phyloP scores from a whole-genome alignment of 1,140 invertebrate species.

The Meteorus sp. region DNA sequence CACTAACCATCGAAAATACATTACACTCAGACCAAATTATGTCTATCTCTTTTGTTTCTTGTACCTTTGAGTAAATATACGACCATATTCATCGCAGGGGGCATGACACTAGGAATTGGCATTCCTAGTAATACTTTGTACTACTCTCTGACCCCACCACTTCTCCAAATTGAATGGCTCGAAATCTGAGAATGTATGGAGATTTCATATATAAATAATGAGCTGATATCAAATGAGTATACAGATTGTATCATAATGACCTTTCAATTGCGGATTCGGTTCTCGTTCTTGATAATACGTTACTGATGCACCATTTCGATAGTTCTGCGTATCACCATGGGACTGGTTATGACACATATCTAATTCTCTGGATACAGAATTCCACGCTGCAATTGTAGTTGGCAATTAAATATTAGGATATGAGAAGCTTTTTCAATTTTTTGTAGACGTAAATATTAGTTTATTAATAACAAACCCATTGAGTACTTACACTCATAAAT shows the following conservation, averaged over 20 bases:
- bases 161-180: conserved; percentile 66
- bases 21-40: too few relatives aligned
- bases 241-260: too few relatives aligned
- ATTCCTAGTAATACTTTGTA: conserved; percentile 57
- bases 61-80: conserved; percentile 53
- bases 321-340: conserved; percentile 46
- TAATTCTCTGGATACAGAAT: conserved; percentile 54
- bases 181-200: conserved; percentile 56
- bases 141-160: conserved; percentile 64
- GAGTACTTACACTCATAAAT: conserved; percentile 57
- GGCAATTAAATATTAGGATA: conserved; percentile 2
- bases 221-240: too few relatives aligned
- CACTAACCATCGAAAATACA: too few relatives aligned
- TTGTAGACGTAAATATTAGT: neutral
- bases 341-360: conserved; percentile 51
- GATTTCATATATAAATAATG: conserved; percentile 5
- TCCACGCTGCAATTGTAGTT: conserved; percentile 51
- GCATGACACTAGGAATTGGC: conserved; percentile 57
- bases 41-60: conserved; percentile 48
- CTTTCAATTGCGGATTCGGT: conserved; percentile 57
- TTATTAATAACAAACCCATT: neutral
- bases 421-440: neutral
- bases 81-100: conserved; percentile 44
- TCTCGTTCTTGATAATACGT: conserved; percentile 58
- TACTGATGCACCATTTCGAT: conserved; percentile 51